Conservation (phyloP, 2,888 invertebrate genomes). For the Mesoligia furuncula region DNA sequence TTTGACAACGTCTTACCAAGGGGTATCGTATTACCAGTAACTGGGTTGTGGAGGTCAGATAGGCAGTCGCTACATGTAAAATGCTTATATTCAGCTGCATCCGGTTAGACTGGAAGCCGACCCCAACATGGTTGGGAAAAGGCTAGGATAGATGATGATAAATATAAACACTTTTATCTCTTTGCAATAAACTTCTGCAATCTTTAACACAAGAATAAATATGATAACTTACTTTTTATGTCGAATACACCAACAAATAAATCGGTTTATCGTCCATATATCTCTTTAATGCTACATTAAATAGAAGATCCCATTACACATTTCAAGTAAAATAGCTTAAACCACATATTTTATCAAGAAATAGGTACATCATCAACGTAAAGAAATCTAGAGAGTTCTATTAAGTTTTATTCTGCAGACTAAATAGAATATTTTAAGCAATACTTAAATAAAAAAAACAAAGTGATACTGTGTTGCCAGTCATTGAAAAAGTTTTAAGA, state of each 20-base stretch:
- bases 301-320: constrained; percentile 49
- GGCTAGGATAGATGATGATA: too few species aligned
- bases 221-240: constrained; percentile 2
- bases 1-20: too few species aligned
- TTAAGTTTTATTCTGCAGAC: constrained; percentile 48
- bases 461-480: constrained; percentile 15
- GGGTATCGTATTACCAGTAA: too few species aligned
- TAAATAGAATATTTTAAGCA: constrained; percentile 25
- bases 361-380: constrained; percentile 44
- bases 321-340: constrained; percentile 46
- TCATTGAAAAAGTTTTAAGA: constrained; percentile 25
- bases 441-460: constrained; percentile 32
- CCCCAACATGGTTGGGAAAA: too few species aligned
- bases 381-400: constrained; percentile 36
- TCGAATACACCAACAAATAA: constrained; percentile 36
- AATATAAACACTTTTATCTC: neutral
- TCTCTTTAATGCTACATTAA: constrained; percentile 55
- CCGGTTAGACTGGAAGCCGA: too few species aligned
- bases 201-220: constrained; percentile 2
- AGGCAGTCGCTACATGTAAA: too few species aligned
- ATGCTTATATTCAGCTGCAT: too few species aligned
- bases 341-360: constrained; percentile 46
- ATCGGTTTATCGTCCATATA: constrained; percentile 49
- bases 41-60: too few species aligned
- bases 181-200: neutral